Base-by-base conservation (phyloP, 2,797 vertebrate genomes). In the Brotogeris chrysoptera region DNA sequence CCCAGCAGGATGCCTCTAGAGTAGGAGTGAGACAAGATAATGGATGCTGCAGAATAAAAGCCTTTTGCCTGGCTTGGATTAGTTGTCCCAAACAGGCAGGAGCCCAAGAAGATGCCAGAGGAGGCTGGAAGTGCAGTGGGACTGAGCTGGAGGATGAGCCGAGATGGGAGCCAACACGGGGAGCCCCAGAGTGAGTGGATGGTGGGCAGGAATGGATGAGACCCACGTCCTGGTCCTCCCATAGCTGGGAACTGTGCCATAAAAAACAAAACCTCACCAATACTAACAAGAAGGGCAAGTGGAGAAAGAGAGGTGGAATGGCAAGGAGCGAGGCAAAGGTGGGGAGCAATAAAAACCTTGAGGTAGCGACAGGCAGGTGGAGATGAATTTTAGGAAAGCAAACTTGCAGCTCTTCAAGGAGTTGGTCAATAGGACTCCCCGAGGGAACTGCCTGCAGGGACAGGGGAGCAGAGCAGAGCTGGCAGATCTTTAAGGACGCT, bases 321-420 rank as follows among this genome's bases (percentile, higher is more conserved):
- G 77, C 46, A 71, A 78, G 38, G 36, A 70, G 46, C 8, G 74
- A 95, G 70, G 71, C 32, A 53, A 86, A 88, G 32, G 55, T 83
- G 86, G 55, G 80, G 70, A 86, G 74, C 19, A 59, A 81, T 72
- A 80, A 91, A 91, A 74, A 72, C 64, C 43, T 73, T 82, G 94
- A 96, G 93, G 92, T 81, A 96, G 95, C 24, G 91, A 88, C 25
- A 95, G 76, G 87, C 85, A 94, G 63, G 74, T 57, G 80, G 65
- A 78, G 44, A 90, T 83, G 89, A 55, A 46, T 78, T 74, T 66
- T 25, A 66, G 69, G 80, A 60, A 78, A 92, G 64, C 21, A 10
- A 68, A 80, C 30, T 60, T 81, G 50, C n/a, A 16, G 86, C 80
- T 88, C 5, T 59, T 71, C 36, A 30, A 32, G 57, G 34, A 60